Base-by-base conservation (phyloP, 2,797 vertebrate species). In the Philypnodon macrostomus region DNA sequence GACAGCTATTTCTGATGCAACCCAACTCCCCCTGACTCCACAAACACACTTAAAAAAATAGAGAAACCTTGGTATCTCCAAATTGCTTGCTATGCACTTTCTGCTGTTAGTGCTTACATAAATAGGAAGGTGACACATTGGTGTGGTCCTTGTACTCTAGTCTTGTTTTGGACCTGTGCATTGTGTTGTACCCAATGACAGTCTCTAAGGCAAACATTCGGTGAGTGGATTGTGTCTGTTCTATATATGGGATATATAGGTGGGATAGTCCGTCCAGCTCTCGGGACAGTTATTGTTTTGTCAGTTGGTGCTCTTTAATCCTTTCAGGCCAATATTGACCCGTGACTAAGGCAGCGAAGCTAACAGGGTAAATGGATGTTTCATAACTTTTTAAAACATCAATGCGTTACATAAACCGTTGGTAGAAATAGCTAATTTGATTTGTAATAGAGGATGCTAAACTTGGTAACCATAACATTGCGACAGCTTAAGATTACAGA, bases 1-100 rank as follows among this genome's bases (percentile, higher is more conserved):
- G 41, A 62, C 55, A n/a, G 62, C 85, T 90, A 89, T 90, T 89
- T 79, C 70, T 80, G 87, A 71, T 74, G 81, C 71, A 87, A 88
- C 78, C 63, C 66, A 70, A 88, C 79, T 58, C 82, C 63, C 18
- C 19, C 42, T 55, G 51, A 48, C 58, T 53, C 63, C 46, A 71
- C 27, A 55, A 57, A 57, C 51, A 68, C 10, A 17, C 23, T 38
- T 40, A 14, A 68, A 54, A 53, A 34, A 35, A 42, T 2, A 53
- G 55, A 19, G 31, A 44, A 53, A 54, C 62, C 42, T 58, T 53
- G 55, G 71, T 54, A 63, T 67, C 8, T 5, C 29, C 35, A 49
- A 53, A 51, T 27, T 48, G 58, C 57, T 63, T 58, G 61, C 64
- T 13, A 54, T 65, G 58, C 68, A 62, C 53, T 69, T 71, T 75